Evolutionary conservation across 2,797 vertebrate species (phyloP).

Genomic region (Bothrops alternatus): DNA sequence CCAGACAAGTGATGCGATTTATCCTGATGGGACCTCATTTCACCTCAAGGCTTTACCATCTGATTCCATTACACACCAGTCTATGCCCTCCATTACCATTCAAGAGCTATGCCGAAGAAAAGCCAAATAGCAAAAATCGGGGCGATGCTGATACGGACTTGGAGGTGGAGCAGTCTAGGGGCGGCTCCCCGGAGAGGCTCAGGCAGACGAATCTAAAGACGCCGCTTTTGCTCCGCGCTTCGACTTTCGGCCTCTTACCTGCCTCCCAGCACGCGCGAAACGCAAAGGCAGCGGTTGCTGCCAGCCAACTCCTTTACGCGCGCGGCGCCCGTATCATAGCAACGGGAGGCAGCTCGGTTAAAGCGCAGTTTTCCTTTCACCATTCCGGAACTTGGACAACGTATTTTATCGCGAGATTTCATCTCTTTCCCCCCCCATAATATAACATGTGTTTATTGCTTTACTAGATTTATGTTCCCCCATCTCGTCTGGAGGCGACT

Average conservation of each 20-base stretch:
- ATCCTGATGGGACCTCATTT: neutral
- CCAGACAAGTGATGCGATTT: neutral
- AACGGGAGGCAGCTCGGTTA: neutral
- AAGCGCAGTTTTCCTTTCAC: neutral
- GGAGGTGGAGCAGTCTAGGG: neutral
- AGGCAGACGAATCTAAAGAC: neutral
- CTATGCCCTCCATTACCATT: neutral
- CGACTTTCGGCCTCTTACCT: neutral
- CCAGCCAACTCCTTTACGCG: neutral
- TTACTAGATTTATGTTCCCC: neutral
- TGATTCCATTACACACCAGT: neutral
- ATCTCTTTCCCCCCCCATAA: neutral
- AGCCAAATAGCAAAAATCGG: neutral
- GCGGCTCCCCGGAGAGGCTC: neutral
- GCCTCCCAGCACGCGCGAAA: accelerated
- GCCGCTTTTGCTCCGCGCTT: neutral
- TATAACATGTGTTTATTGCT: neutral
- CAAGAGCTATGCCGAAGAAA: neutral
- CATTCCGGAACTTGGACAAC: accelerated
- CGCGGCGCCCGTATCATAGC: neutral
- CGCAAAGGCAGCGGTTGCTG: neutral
- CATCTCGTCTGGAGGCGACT: neutral
- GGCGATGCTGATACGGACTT: too few species aligned
- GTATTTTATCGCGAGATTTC: constrained; percentile 1
- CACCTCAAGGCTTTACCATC: neutral